Conservation (phyloP, 2,888 invertebrate genomes). For the Girardia tigrina region DNA sequence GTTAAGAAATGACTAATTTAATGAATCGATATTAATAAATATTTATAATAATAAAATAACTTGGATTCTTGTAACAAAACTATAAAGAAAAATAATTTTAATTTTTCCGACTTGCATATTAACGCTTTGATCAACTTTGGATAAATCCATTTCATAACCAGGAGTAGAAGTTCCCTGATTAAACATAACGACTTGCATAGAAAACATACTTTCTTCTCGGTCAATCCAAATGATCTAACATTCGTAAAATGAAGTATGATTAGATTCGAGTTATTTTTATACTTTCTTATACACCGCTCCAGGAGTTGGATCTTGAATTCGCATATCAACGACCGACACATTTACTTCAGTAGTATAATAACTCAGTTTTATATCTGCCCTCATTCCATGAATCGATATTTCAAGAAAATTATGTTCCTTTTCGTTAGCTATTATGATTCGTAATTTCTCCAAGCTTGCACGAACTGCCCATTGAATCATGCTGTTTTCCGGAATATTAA, state of each 20-base stretch:
- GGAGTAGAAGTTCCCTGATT: conserved; percentile 54
- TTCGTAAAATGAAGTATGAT: conserved; percentile 27
- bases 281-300: conserved; percentile 25
- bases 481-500: conserved; percentile 21
- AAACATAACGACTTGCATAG: conserved; percentile 63
- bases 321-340: conserved; percentile 21
- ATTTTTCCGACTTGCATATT: conserved; percentile 68
- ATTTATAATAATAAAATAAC: neutral
- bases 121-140: conserved; percentile 63
- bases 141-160: conserved; percentile 46
- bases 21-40: neutral
- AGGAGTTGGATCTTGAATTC: conserved; percentile 8
- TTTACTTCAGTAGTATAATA: conserved; percentile 33
- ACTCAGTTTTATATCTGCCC: conserved; percentile 27
- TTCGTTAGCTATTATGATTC: neutral
- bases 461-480: conserved; percentile 26
- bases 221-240: conserved; percentile 63
- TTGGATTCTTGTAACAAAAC: neutral
- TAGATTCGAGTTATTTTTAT: neutral
- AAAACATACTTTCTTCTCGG: conserved; percentile 58
- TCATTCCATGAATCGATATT: conserved; percentile 18
- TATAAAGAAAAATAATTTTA: conserved; percentile 66
- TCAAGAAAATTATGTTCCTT: conserved; percentile 39
- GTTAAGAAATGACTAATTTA: neutral
- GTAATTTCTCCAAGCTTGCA: conserved; percentile 12